phyloP scores from a whole-genome alignment of 37 sponge, comb jelly and placozoan genomes.

The Theonella swinhoei region DNA sequence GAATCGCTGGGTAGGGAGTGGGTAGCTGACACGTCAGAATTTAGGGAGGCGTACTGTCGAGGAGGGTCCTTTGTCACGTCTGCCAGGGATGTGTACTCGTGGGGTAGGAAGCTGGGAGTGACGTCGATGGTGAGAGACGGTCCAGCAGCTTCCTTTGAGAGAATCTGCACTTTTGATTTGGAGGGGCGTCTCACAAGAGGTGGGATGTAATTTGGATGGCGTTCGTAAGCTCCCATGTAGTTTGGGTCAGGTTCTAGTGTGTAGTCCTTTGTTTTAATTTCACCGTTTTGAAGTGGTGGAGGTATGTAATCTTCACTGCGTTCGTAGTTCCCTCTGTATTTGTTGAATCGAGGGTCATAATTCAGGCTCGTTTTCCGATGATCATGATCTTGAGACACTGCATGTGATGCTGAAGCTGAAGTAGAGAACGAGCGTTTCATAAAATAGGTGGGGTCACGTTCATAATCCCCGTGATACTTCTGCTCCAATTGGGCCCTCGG shows the following conservation, averaged over 20 bases:
- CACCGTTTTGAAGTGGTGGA: conserved; percentile 10
- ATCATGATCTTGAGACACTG: not conserved
- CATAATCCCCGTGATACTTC: conserved; percentile 65
- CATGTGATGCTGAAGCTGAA: not conserved
- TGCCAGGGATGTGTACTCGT: conserved; percentile 19
- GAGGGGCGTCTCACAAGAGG: not conserved
- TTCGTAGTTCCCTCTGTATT: conserved; percentile 55
- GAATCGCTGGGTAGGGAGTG: not conserved
- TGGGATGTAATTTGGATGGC: conserved; percentile 7
- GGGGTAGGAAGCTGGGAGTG: not conserved
- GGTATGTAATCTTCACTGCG: conserved; percentile 16
- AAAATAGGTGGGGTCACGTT: conserved; percentile 54
- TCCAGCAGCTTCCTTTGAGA: not conserved
- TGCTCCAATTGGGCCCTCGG: not conserved
- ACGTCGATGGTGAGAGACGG: not conserved
- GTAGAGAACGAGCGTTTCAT: not conserved
- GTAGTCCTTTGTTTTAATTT: not conserved
- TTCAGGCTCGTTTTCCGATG: not conserved
- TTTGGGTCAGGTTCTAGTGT: conserved; percentile 29
- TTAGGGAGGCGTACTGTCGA: conserved; percentile 24
- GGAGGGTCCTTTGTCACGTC: not conserved
- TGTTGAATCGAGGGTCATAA: not conserved
- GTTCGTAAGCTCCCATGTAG: conserved; percentile 19
- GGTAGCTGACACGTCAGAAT: not conserved
- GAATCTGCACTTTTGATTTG: not conserved